Evolutionary conservation across 1,140 invertebrate species (phyloP).

Genomic region (Neomicropteryx cornuta): DNA sequence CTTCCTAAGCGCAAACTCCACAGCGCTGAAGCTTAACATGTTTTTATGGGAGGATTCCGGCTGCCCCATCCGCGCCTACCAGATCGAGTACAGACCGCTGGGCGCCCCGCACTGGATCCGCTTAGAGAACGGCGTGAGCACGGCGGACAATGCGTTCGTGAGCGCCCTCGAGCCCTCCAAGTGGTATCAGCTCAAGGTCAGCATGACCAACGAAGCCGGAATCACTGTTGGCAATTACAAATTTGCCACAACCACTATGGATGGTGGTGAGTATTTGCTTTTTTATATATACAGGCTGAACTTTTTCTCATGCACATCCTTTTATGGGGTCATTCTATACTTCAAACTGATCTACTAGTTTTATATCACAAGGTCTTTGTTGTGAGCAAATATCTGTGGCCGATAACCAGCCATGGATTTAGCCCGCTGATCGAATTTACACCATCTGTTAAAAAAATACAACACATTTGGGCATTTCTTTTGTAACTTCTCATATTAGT

Average conservation of each 20-base stretch:
- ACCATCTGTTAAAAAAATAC: too few species aligned
- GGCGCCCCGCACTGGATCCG: conserved; percentile 7
- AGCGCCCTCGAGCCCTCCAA: conserved; percentile 54
- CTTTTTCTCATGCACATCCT: too few species aligned
- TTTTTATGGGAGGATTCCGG: conserved; percentile 66
- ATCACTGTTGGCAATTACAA: conserved; percentile 49
- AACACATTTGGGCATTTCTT: too few species aligned
- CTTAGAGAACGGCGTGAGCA: conserved; percentile 1
- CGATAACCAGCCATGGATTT: too few species aligned
- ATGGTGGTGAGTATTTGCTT: conserved; percentile 49
- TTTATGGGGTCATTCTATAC: too few species aligned
- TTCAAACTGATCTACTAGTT: too few species aligned
- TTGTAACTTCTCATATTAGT: too few species aligned
- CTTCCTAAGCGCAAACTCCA: conserved; percentile 45
- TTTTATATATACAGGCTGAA: too few species aligned
- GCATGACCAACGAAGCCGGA: conserved; percentile 65
- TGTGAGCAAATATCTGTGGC: too few species aligned
- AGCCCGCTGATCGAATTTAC: too few species aligned
- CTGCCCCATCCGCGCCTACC: conserved; percentile 70
- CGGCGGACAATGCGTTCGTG: not conserved
- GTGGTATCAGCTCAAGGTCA: conserved; percentile 61
- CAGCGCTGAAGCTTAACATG: conserved; percentile 50
- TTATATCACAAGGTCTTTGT: too few species aligned
- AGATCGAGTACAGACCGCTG: conserved; percentile 59
- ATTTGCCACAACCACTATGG: conserved; percentile 61